Base-by-base conservation (phyloP, 2,888 invertebrate genomes). In the Agriopis leucophaearia region DNA sequence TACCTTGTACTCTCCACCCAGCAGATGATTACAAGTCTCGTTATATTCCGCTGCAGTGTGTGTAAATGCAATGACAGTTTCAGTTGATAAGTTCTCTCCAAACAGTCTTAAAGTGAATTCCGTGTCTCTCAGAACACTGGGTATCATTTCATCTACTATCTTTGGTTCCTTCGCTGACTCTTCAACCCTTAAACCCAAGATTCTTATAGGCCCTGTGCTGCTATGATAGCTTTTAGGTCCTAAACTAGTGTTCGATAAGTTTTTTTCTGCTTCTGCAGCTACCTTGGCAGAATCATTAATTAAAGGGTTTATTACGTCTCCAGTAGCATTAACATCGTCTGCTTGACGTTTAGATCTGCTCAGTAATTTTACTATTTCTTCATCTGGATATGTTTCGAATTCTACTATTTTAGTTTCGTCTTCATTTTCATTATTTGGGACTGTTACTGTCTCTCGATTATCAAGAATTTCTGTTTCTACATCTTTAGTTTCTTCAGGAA, bases 101-200 rank as follows among this genome's bases (percentile, higher is more conserved):
- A 94, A 93, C 56, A 94, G 35, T 6, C 93, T 81, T 61, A 94
- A 45, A 0, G 63, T 76, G 52, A 94, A 91, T 1, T 74, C 61
- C 0, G 87, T 88, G 0, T 89, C 84, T 1, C 85, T 76, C 1
- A 93, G 66, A 0, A 94, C 93, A 71, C 92, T 92, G 0, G 91
- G 90, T 6, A 92, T 89, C 77, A 89, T 76, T 0, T 81, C 91
- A 10, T 92, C 92, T 0, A 94, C 82, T 0, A 91, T 78, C 12
- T 89, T 90, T 0, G 92, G 90, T 40, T 92, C 92, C 56, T 93
- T 93, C 0, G 74, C 87, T 0, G 90, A 81, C 47, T 91, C 90
- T 42, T 94, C 93, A 0, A 94, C 84, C 44, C 93, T 82, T 0
- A 93, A 70, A 2, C 92, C 93, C 77, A 89, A 73, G 0, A 92